Evolutionary conservation across 2,113 vertebrate species (phyloP), one percentile per base, ranked within the genome.

Genomic region (Danionella cerebrum): DNA sequence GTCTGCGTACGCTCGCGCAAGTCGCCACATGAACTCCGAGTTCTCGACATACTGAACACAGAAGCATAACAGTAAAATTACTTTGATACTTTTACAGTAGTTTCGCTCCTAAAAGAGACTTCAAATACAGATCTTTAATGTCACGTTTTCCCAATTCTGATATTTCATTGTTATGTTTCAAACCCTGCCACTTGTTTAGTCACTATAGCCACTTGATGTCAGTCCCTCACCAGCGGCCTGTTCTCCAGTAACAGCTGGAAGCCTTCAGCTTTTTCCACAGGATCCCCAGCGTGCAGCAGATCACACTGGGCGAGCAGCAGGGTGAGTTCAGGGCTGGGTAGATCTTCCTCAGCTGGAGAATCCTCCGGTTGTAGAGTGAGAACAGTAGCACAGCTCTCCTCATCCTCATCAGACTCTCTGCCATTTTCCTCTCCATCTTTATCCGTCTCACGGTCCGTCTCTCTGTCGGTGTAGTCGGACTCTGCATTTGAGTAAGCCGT

Each of bases 1-100:
- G 63, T 97, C 95, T 0, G 83, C 89, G 66, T 92, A 92, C 0
- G 93, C 92, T n/a, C 96, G 90, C 16, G 93, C 94, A 73, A 97
- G 84, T 77, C 94, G 89, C 95, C 96, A 97, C 0, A 93, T 84
- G 41, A 95, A 98, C 24, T 95, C 91, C 1, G 77, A 77, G 72
- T 76, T 87, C 62, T 81, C 82, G 2, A 80, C 86, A 3, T 92
- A 90, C 96, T 98, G 82, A 65, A 35, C 35, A 67, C 21, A 58
- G 19, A 38, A 29, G 35, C 21, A 62, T 47, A 53, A 53, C 4
- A 44, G 11, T 31, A 3, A 3, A n/a, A 19, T 51, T 18, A 27
- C 3, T 39, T 16, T 14, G 21, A 18, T 19, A 10, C 9, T 31
- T 7, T 16, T n/a, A n/a, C n/a, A n/a, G n/a, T n/a, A n/a, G n/a